Base-by-base conservation (phyloP, 2,113 vertebrate genomes). In the Tauraco erythrolophus region DNA sequence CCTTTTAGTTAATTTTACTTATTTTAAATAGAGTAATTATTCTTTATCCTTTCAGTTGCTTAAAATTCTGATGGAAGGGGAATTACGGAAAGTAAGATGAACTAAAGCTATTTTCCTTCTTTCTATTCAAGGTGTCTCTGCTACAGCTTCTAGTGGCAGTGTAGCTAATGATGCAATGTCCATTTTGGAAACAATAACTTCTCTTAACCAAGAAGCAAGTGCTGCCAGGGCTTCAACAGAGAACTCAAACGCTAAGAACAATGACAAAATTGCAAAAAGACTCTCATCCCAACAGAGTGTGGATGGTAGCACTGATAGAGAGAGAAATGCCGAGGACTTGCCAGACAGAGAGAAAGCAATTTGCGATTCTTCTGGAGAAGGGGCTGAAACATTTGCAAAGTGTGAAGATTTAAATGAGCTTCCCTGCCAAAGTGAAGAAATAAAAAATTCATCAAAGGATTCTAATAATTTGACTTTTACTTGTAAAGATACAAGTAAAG, bases 161-260 rank as follows among this genome's bases (percentile, higher is more conserved):
- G 96, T 98, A 56, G 98, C 98, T 96, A 98, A 91, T 16, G 98
- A 99, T 79, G 99, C 99, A 65, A 98, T 99, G 98, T 99, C 99
- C 61, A 99, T 99, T 97, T 97, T 99, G 96, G 99, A 99, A 95
- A 99, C 99, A 33, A 99, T 99, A 77, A 99, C 98, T 19, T 99
- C 99, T 81, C 98, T 99, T 54, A 99, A 99, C 96, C 99, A 99
- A 97, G 99, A 99, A 97, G 99, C 99, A 8, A 99, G 96, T 45
- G 98, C 98, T 56, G 98, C 98, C 70, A 96, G 98, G 84, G 97
- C 98, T 92, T 98, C 98, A 4, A 97, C 96, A 53, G 98, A 99
- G 82, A 96, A 90, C 24, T 93, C 96, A 24, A 98, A 81, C 79
- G 37, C 96, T 33, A 98, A 96, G 91, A 97, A 45, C 72, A 95